phyloP scores from a whole-genome alignment of 2,888 invertebrate genomes.

The Dicyrtomina minuta region DNA sequence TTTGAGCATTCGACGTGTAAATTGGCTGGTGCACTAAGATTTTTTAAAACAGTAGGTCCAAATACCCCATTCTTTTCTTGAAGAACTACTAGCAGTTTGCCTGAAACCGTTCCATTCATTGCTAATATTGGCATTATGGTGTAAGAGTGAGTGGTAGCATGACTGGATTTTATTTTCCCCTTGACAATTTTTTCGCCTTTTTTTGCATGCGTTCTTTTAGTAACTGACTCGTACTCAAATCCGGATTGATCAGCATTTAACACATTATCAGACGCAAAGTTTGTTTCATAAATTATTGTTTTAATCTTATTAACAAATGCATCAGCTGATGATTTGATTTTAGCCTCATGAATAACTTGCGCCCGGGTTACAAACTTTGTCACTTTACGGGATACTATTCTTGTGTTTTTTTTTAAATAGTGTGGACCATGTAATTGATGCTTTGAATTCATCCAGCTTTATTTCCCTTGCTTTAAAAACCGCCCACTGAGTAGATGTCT shows the following conservation, averaged over 20 bases:
- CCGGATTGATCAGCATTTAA: constrained; percentile 5
- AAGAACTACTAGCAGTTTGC: not conserved
- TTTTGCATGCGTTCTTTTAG: not conserved
- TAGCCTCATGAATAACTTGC: too few species aligned
- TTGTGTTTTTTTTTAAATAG: constrained; percentile 1
- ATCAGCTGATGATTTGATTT: not conserved
- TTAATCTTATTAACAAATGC: not conserved
- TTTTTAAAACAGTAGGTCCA: not conserved
- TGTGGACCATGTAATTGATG: too few species aligned
- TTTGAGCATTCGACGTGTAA: not conserved
- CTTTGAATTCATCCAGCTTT: too few species aligned
- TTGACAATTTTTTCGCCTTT: not conserved
- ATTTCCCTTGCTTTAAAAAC: too few species aligned
- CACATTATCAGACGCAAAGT: not conserved
- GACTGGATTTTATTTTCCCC: not conserved
- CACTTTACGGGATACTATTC: not conserved
- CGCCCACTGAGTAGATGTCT: too few species aligned
- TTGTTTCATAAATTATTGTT: not conserved
- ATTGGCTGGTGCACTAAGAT: not conserved
- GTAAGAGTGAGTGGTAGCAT: constrained; percentile 1
- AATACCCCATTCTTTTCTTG: constrained; percentile 2
- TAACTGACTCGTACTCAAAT: not conserved
- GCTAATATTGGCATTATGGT: not conserved
- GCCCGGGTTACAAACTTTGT: constrained; percentile 4
- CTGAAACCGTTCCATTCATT: not conserved